Evolutionary conservation across 2,113 vertebrate species (phyloP), one percentile per base, ranked within the genome.

Genomic region (Diphyllodes magnificus): DNA sequence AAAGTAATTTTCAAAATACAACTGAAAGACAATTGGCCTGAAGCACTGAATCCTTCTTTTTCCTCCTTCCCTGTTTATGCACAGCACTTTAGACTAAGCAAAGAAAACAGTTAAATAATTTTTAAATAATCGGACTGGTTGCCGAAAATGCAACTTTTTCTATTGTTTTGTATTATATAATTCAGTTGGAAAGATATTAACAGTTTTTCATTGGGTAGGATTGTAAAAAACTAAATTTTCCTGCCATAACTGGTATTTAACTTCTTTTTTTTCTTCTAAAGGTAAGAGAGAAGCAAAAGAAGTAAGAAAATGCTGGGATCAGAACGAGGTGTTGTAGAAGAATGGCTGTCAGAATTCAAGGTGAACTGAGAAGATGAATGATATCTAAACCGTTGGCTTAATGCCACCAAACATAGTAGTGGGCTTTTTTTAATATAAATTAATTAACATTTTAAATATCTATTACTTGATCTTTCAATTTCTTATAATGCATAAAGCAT

Each of bases 291-390:
- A 73, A 96, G 82, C 86, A 95, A 95, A 96, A 94, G 96, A 94
- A 97, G 93, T 96, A 97, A 97, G 96, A 99, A 99, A 98, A 99
- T 99, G 99, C 98, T 99, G 98, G 98, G 98, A 96, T 98, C 99
- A 93, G 98, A 99, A 97, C 98, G 98, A 89, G 96, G 98, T 75
- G 98, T 99, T 28, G 99, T 99, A 57, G 99, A 99, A 98, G 99
- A 99, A 98, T 99, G 99, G 99, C 98, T 99, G 93, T 99, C 98
- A 90, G 99, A 99, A 98, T 99, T 99, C 98, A 99, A 99, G 99
- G 99, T 99, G 97, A 98, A 77, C n/a, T 85, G 51, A 85, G 77
- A 60, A 64, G 77, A 79, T 45, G 21, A 51, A 75, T 89, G 53
- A 44, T 68, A 40, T 6, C 50, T 60, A 30, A 80, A 72, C 13